Conservation (phyloP, 1,140 invertebrate genomes). For the Drosophila setifemur region DNA sequence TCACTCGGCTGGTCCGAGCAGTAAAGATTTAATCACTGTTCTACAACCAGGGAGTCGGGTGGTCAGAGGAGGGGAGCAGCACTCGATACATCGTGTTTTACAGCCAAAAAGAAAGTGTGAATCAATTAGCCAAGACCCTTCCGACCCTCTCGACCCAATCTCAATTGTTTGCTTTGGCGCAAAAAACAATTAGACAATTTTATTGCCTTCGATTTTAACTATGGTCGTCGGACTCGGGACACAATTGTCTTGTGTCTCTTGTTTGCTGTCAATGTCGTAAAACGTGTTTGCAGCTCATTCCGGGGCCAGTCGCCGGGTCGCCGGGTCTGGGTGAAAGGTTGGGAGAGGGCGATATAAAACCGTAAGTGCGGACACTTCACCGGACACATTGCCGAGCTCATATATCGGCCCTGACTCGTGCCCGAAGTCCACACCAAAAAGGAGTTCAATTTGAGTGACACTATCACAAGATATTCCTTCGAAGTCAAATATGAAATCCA, state of each 20-base stretch:
- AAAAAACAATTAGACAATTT: conserved; percentile 74
- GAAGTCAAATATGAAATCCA: no score
- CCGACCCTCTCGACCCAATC: conserved; percentile 35
- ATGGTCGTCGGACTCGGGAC: no score
- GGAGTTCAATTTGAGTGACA: no score
- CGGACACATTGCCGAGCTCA: background rate
- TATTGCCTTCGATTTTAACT: conserved; percentile 70
- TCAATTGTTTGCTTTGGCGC: conserved; percentile 74
- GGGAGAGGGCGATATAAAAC: conserved; percentile 49
- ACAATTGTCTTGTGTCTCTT: conserved; percentile 26
- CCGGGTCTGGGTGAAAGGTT: conserved; percentile 65
- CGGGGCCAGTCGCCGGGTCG: conserved; percentile 10
- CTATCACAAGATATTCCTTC: no score
- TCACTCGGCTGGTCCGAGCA: conserved; percentile 37
- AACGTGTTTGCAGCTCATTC: conserved; percentile 55
- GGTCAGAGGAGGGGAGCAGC: conserved; percentile 12
- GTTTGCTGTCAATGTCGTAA: conserved; percentile 68
- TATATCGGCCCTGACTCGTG: background rate
- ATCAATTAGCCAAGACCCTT: conserved; percentile 66
- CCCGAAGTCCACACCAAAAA: background rate
- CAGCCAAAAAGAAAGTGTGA: conserved; percentile 79
- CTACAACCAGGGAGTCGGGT: conserved; percentile 15
- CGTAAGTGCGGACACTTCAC: conserved; percentile 51
- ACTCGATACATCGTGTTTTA: conserved; percentile 70
- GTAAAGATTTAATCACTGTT: conserved; percentile 72